Evolutionary conservation across 1,140 invertebrate genomes (phyloP).

Genomic region (Anoplolepis gracilipes): DNA sequence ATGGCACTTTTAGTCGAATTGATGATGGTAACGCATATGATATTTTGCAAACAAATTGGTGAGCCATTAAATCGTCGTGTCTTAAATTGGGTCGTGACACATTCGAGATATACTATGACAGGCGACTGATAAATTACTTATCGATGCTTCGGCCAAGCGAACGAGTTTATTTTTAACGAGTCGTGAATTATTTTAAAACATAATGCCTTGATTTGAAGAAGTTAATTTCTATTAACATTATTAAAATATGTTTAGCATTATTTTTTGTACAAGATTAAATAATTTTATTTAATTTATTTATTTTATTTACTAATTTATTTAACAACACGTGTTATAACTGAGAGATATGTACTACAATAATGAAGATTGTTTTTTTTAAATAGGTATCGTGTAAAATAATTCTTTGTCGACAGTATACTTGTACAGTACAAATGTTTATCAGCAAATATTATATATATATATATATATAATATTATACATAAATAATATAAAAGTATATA

Average conservation of each 20-base stretch:
- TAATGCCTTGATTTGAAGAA: background rate
- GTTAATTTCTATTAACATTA: background rate
- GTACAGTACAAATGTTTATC: too few relatives aligned
- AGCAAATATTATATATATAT: too few relatives aligned
- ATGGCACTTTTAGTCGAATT: background rate
- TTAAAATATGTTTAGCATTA: background rate
- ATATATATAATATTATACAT: too few relatives aligned
- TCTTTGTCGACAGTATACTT: background rate
- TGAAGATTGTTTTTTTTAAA: too few relatives aligned
- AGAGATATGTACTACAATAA: background rate
- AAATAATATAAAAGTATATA: too few relatives aligned
- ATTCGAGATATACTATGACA: conserved; percentile 12
- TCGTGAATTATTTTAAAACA: background rate
- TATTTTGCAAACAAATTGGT: conserved; percentile 17
- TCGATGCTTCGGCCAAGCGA: background rate
- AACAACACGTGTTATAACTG: background rate
- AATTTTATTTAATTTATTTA: background rate
- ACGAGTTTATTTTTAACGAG: conserved; percentile 17
- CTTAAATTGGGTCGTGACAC: conserved; percentile 31
- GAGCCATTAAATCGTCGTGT: conserved; percentile 17
- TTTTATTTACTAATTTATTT: background rate
- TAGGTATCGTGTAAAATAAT: background rate
- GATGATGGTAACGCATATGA: background rate
- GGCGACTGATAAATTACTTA: conserved; percentile 36
- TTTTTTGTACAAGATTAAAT: background rate